Evolutionary conservation across 2,888 invertebrate genomes (phyloP).

Genomic region (Blomia tropicalis): DNA sequence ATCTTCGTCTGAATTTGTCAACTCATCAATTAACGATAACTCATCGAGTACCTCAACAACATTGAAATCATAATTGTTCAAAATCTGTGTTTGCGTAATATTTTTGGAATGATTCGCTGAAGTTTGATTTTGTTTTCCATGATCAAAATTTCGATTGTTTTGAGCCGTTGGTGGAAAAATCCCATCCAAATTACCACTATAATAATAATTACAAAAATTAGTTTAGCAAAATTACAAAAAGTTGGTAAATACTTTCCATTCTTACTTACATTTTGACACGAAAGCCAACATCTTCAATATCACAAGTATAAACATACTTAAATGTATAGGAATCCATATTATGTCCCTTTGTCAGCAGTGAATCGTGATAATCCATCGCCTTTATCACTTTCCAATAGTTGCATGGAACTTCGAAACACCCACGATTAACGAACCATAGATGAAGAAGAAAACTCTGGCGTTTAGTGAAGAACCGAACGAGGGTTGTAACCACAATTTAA

Average conservation of each 20-base stretch:
- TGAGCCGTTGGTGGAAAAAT: constrained; percentile 56
- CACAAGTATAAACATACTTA: constrained; percentile 26
- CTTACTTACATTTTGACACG: constrained; percentile 27
- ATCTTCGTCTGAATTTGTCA: not conserved
- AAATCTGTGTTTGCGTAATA: not conserved
- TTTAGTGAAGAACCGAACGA: too few species aligned
- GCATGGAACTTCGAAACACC: too few species aligned
- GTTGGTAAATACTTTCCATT: not conserved
- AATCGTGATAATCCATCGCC: constrained; percentile 12
- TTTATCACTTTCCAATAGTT: too few species aligned
- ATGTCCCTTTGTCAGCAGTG: not conserved
- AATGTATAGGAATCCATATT: constrained; percentile 18
- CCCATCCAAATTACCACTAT: constrained; percentile 81
- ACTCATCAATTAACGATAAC: not conserved
- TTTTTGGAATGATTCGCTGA: not conserved
- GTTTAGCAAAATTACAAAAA: not conserved
- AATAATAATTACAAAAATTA: not conserved
- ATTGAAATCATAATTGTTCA: constrained; percentile 5
- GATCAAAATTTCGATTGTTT: not conserved
- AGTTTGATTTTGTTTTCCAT: not conserved
- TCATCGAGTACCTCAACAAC: not conserved
- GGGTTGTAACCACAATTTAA: too few species aligned
- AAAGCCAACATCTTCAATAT: constrained; percentile 27
- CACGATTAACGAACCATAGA: too few species aligned
- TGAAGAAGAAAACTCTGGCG: too few species aligned